Evolutionary conservation across 2,797 vertebrate species (phyloP).

Genomic region (Holocentrus rufus): DNA sequence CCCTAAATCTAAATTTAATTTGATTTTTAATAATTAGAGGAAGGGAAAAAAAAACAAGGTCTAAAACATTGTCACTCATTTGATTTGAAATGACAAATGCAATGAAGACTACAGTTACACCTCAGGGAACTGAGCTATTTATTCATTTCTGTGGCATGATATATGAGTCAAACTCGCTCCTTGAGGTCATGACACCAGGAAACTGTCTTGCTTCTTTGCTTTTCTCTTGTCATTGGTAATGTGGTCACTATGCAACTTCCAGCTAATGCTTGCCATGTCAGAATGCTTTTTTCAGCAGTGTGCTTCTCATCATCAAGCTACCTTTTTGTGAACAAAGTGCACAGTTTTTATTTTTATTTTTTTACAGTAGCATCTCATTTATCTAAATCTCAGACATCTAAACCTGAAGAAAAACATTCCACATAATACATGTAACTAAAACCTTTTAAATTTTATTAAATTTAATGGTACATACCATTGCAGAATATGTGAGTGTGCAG

Average conservation of each 20-base stretch:
- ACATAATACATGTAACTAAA: neutral
- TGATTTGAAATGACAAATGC: conserved; percentile 26
- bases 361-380: conserved; percentile 43
- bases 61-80: conserved; percentile 1
- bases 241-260: conserved; percentile 54
- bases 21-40: conserved; percentile 42
- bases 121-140: conserved; percentile 13
- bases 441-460: neutral
- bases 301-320: conserved; percentile 70
- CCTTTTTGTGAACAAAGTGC: conserved; percentile 77
- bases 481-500: neutral
- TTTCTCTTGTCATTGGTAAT: conserved; percentile 50
- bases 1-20: conserved; percentile 30
- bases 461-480: neutral
- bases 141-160: conserved; percentile 18
- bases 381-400: conserved; percentile 21
- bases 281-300: conserved; percentile 55
- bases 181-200: conserved; percentile 39
- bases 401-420: conserved; percentile 1
- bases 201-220: conserved; percentile 42
- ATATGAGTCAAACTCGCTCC: conserved; percentile 11
- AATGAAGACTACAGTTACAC: conserved; percentile 15
- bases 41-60: conserved; percentile 42
- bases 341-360: conserved; percentile 23
- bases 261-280: conserved; percentile 63